Evolutionary conservation across 2,797 vertebrate genomes (phyloP).

Genomic region (Galagoides demidoff): DNA sequence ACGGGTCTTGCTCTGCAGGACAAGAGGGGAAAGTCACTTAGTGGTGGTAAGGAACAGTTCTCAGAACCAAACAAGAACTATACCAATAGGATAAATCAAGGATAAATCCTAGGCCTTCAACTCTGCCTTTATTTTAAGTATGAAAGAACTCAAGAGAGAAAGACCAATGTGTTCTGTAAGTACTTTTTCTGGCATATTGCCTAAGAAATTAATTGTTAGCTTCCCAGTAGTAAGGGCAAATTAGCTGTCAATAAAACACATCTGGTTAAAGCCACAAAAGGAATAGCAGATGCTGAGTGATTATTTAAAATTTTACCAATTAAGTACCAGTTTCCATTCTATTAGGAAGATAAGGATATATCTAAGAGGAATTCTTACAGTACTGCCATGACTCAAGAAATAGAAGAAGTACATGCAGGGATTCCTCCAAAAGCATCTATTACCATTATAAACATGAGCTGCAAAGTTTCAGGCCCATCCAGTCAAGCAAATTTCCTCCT

Average conservation of each 20-base stretch:
- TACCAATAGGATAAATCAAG: background rate
- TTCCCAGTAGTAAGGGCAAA: background rate
- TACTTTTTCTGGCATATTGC: constrained; percentile 13
- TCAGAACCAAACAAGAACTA: background rate
- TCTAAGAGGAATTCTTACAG: background rate
- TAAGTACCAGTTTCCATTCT: constrained; percentile 56
- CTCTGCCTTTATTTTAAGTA: constrained; percentile 7
- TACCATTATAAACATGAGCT: background rate
- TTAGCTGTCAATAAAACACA: constrained; percentile 58
- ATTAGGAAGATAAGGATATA: background rate
- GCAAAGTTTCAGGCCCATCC: background rate
- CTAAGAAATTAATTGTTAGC: constrained; percentile 43
- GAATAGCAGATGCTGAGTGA: constrained; percentile 6
- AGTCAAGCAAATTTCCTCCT: background rate
- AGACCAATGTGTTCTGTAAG: background rate
- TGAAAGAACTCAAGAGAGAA: background rate
- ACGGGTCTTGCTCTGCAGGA: constrained; percentile 93
- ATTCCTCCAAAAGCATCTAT: too few species aligned
- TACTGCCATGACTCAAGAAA: background rate
- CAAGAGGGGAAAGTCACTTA: constrained; percentile 59
- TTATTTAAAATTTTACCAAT: constrained; percentile 61
- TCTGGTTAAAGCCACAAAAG: constrained; percentile 55
- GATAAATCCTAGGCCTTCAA: background rate
- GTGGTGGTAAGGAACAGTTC: background rate
- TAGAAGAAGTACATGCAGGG: fast-evolving